Conservation (phyloP, 2,888 invertebrate species). For the Philereme vetulata region DNA sequence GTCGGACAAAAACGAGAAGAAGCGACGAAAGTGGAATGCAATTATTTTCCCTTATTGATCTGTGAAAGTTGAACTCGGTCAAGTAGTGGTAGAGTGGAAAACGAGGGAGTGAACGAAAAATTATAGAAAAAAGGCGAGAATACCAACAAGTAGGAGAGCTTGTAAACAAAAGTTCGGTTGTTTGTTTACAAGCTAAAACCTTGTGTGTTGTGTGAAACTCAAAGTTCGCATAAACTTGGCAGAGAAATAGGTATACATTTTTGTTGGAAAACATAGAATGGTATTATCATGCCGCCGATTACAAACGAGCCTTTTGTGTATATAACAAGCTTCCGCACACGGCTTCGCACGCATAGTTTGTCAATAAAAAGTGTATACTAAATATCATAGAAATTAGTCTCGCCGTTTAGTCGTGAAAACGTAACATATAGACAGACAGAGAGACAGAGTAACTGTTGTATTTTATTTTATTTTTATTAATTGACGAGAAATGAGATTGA, state of each 20-base stretch:
- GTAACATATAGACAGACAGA: no score
- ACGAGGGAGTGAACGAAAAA: not conserved
- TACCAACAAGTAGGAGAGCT: slow-evolving; percentile 4
- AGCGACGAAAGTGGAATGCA: slow-evolving; percentile 3
- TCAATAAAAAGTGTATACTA: no score
- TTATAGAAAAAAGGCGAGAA: not conserved
- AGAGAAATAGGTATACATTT: slow-evolving; percentile 21
- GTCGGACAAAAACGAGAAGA: no score
- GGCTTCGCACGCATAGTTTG: no score
- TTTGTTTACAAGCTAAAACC: slow-evolving; percentile 1
- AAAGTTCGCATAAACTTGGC: slow-evolving; percentile 24
- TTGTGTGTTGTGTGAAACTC: slow-evolving; percentile 15
- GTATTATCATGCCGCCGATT: not conserved
- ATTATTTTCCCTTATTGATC: slow-evolving; percentile 18
- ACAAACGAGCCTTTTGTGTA: no score
- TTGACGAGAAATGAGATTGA: no score
- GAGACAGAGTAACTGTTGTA: no score
- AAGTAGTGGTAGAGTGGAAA: slow-evolving; percentile 6
- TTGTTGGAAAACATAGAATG: slow-evolving; percentile 12
- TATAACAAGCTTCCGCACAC: no score
- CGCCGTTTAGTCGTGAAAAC: no score
- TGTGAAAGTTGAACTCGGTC: slow-evolving; percentile 24
- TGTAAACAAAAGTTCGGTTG: slow-evolving; percentile 12
- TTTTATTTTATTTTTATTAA: no score
- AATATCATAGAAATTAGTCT: no score